Evolutionary conservation across 2,113 vertebrate species (phyloP).

Genomic region (Pantherophis guttatus): DNA sequence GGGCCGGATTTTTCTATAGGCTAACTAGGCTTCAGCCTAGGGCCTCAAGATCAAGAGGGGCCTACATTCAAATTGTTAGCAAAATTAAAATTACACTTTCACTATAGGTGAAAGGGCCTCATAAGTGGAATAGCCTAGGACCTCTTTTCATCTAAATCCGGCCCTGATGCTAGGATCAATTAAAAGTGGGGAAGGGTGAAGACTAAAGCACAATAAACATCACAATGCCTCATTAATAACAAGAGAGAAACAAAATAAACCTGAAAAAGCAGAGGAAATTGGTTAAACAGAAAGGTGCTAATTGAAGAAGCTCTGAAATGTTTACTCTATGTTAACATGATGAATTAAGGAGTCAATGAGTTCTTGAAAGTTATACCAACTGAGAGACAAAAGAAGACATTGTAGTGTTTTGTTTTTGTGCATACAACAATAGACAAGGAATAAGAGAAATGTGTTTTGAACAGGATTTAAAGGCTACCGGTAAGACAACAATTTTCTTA

Average conservation of each 20-base stretch:
- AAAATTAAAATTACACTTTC: too few species aligned
- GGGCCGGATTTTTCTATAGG: too few species aligned
- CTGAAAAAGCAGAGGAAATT: conserved; percentile 35
- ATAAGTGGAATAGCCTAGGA: too few species aligned
- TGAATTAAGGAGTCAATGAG: conserved; percentile 22
- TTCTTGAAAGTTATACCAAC: neutral
- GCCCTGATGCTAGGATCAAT: conserved; percentile 36
- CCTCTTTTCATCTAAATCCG: too few species aligned
- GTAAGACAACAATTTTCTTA: neutral
- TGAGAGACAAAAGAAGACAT: neutral
- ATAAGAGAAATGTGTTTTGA: neutral
- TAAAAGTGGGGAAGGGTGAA: neutral
- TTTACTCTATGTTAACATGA: conserved; percentile 49
- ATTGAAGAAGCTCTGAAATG: conserved; percentile 53
- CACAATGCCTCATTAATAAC: conserved; percentile 59
- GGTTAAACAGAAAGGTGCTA: conserved; percentile 57
- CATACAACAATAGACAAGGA: neutral
- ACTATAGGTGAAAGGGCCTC: too few species aligned
- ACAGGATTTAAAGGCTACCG: neutral
- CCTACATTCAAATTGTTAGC: too few species aligned
- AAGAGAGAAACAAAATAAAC: conserved; percentile 56
- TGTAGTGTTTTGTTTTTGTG: neutral
- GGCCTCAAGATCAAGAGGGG: too few species aligned
- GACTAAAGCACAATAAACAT: conserved; percentile 43
- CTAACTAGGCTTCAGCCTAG: too few species aligned